phyloP scores from a whole-genome alignment of 2,797 vertebrate genomes.

The Halcyon badia region DNA sequence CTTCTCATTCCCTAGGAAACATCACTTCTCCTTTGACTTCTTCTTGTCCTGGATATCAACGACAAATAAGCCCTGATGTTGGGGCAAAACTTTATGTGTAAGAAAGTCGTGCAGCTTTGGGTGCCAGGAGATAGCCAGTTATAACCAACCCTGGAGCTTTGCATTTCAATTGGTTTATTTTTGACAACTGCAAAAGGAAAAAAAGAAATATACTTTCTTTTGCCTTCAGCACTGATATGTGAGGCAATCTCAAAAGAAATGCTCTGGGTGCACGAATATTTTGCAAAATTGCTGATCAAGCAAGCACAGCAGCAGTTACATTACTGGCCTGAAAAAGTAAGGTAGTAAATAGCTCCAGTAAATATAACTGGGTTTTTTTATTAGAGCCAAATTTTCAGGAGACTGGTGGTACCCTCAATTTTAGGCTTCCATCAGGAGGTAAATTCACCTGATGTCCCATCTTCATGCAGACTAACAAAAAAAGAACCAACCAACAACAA shows the following conservation, averaged over 20 bases:
- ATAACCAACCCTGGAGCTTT: neutral
- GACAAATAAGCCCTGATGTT: conserved; percentile 8
- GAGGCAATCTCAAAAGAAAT: neutral
- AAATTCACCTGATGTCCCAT: neutral
- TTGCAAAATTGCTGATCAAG: neutral
- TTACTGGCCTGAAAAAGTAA: neutral
- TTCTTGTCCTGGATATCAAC: conserved; percentile 44
- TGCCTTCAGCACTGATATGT: neutral
- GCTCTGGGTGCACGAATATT: neutral
- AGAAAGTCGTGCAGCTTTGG: conserved; percentile 6
- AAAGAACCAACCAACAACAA: neutral
- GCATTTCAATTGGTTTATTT: neutral
- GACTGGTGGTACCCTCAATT: neutral
- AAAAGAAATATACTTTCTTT: neutral
- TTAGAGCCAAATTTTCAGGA: neutral
- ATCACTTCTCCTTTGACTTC: conserved; percentile 38
- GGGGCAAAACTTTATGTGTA: neutral
- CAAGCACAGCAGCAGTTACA: accelerated
- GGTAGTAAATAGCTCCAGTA: neutral
- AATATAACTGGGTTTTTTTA: neutral
- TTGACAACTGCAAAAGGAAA: neutral
- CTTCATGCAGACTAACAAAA: neutral
- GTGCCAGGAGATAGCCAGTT: neutral
- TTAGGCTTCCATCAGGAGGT: neutral
- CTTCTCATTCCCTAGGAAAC: conserved; percentile 74